Evolutionary conservation across 2,888 invertebrate genomes (phyloP), one percentile per base, ranked within the genome.

Genomic region (Tachina fera): DNA sequence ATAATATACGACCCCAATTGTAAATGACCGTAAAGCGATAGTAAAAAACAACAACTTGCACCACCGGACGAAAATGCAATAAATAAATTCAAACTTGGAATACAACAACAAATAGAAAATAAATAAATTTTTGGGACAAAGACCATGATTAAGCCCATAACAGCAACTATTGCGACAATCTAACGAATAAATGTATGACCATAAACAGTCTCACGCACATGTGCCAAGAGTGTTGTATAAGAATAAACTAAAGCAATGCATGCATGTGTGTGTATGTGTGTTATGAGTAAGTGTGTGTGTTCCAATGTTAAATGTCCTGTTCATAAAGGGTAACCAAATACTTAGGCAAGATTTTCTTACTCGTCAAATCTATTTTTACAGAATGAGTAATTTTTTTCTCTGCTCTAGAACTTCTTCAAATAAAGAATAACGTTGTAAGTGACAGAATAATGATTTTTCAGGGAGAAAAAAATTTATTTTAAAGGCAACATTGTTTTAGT

Each of bases 1-100:
- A 91, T 91, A 89, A 91, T 89, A 88, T 91, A 91, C 89, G 89
- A 88, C 84, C 88, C 82, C 85, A 82, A 82, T 84, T 70, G 74
- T 31, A 78, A 85, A 75, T 75, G 85, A 75, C 71, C 85, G 82
- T 79, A 85, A 82, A 86, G 68, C 85, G 82, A 82, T 85, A 82
- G 74, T 75, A 51, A 85, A 53, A 85, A 79, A 77, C 65, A 78
- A 53, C 70, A 53, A 70, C 74, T 85, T 85, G 74, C 76, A 72
- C 14, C 61, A 77, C 19, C 49, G 82, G 74, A 63, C 68, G 67
- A 51, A 58, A 79, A 45, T 79, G 85, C 74, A 78, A 82, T 82
- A 82, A 82, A 85, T 82, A 75, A 78, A 75, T 75, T 14, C 70
- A 39, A 47, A 68, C 60, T 68, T 72, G 13, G 22, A 51, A 31